Percentiles rank a stretch among this genome's conserved stretches.
These are phyloP conservation scores for Willowsia nigromaculata DNA, from an alignment of 2,888 invertebrate species.

Conservation along the genomic window DNA sequence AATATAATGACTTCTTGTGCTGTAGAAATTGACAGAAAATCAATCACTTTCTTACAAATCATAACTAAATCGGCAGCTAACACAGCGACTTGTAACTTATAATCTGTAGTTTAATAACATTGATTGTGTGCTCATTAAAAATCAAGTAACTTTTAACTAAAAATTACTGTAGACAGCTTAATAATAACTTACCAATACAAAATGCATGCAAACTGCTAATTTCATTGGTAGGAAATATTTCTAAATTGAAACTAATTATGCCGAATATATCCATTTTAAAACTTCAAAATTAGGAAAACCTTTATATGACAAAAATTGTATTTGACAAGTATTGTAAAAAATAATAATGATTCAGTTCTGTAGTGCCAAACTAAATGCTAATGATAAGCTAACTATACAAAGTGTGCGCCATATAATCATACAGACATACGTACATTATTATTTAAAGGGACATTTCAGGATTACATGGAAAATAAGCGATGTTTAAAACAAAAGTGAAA, in stretches of 20 bases:
- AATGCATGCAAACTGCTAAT: not conserved
- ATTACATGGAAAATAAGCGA: not conserved
- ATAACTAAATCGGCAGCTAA: not conserved
- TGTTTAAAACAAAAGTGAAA: conserved; percentile 3
- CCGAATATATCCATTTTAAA: too few relatives aligned
- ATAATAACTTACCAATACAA: too few relatives aligned
- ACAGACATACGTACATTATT: conserved; percentile 8
- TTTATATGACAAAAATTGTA: not conserved
- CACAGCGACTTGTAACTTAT: not conserved
- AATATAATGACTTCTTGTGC: not conserved
- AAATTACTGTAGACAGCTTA: not conserved
- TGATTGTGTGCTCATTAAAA: conserved; percentile 40
- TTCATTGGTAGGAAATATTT: not conserved
- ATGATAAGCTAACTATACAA: conserved; percentile 8
- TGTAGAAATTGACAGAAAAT: not conserved
- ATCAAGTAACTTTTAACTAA: not conserved
- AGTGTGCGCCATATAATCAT: conserved; percentile 36
- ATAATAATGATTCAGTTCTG: conserved; percentile 20
- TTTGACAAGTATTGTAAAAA: conserved; percentile 16
- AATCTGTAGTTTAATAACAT: not conserved
- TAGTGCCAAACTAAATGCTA: conserved; percentile 64
- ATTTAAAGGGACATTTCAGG: not conserved
- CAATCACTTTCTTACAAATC: not conserved
- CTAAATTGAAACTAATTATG: not conserved
- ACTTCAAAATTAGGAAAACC: not conserved